Percentiles rank a stretch among this genome's conserved stretches.
phyloP scores from a whole-genome alignment of 2,113 vertebrate species.

The Promerops cafer region DNA sequence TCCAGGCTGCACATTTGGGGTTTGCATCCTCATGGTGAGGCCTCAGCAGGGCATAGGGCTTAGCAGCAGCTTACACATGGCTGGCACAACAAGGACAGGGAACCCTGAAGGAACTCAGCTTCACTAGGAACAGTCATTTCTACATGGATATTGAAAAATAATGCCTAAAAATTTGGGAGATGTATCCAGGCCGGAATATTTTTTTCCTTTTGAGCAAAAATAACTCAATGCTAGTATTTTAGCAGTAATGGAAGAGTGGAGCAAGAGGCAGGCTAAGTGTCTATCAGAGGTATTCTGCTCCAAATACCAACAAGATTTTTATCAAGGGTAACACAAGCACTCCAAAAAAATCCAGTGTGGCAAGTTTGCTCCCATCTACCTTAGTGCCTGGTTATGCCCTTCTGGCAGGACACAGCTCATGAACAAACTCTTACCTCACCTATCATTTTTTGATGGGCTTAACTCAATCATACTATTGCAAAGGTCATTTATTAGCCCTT shows the following conservation, averaged over 20 bases:
- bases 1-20: not conserved
- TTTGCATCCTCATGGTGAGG: not conserved
- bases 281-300: not conserved
- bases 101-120: not conserved
- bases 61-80: not conserved
- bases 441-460: not conserved
- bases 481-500: not conserved
- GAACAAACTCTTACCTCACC: not conserved
- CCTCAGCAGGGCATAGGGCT: not conserved
- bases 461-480: not conserved
- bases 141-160: not conserved
- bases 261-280: not conserved
- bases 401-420: not conserved
- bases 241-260: not conserved
- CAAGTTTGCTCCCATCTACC: conserved; percentile 25
- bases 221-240: not conserved
- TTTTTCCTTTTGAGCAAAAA: not conserved
- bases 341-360: conserved; percentile 28
- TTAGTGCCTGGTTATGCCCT: not conserved
- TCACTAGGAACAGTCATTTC: not conserved
- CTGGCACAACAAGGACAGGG: not conserved
- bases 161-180: not conserved
- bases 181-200: not conserved
- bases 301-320: conserved; percentile 42
- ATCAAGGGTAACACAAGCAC: not conserved